A percentile compares a stretch with the other conserved stretches of the same genome.
Conservation (phyloP, 2,888 invertebrate genomes). For the Tridacna gigas region DNA sequence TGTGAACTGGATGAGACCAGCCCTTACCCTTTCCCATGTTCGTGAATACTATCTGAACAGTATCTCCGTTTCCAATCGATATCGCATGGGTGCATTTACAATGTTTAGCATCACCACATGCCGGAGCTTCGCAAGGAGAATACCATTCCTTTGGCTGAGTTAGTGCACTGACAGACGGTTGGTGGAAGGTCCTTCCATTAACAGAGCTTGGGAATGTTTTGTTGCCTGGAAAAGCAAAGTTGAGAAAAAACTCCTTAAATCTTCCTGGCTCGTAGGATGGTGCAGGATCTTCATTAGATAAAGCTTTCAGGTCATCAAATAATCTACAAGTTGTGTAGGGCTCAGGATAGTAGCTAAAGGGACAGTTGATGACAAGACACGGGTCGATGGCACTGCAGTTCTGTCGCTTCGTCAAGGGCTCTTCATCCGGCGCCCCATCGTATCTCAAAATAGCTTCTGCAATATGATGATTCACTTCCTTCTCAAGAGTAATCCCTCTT, state of each 20-base stretch:
- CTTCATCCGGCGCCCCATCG: constrained; percentile 50
- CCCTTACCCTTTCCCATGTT: constrained; percentile 76
- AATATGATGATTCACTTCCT: constrained; percentile 35
- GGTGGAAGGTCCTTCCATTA: constrained; percentile 70
- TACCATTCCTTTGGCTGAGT: constrained; percentile 70
- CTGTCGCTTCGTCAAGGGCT: constrained; percentile 52
- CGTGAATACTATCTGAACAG: constrained; percentile 76
- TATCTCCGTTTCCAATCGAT: constrained; percentile 67
- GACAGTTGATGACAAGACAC: constrained; percentile 73
- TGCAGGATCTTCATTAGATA: constrained; percentile 52
- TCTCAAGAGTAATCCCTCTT: constrained; percentile 68
- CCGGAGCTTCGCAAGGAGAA: constrained; percentile 64
- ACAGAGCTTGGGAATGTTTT: constrained; percentile 68
- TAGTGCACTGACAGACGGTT: constrained; percentile 68
- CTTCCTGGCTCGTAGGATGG: constrained; percentile 50
- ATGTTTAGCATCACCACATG: constrained; percentile 65
- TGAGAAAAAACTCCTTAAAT: constrained; percentile 75
- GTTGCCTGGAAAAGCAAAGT: constrained; percentile 77
- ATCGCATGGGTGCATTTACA: constrained; percentile 75
- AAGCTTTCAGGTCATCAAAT: constrained; percentile 63
- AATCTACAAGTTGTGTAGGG: constrained; percentile 47
- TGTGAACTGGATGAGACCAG: constrained; percentile 79
- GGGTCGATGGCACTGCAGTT: constrained; percentile 47
- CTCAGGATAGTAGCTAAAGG: constrained; percentile 65
- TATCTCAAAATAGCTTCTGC: constrained; percentile 71